Evolutionary conservation across 2,888 invertebrate genomes (phyloP), one percentile per base, ranked within the genome.

Genomic region (Glaucopsyche alexis): DNA sequence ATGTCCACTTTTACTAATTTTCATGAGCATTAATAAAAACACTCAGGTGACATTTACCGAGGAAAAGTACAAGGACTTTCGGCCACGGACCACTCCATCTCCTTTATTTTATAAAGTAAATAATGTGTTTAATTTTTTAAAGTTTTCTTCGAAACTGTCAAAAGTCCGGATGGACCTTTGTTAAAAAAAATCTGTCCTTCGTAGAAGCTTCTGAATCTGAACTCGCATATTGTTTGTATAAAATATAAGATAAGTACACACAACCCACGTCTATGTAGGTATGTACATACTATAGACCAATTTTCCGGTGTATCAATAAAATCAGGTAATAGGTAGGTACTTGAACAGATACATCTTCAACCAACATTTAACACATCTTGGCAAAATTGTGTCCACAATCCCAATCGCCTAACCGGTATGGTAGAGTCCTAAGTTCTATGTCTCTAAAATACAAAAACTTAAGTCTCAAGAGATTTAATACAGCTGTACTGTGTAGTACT

Each of bases 151-250:
- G 66, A 71, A 71, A 38, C 64, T 47, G 47, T 19, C 45, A 60
- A 50, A 50, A 13, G 50, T 60, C 16, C 40, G 66, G 38, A 13
- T 19, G 50, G 38, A 73, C 79, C 78, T 76, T 79, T 81, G 76
- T 82, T 81, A 81, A 78, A 83, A 78, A 83, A 81, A 81, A 13
- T 79, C 79, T 74, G 84, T 81, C 86, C 87, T 81, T 91, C 90
- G 80, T 66, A 82, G 90, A 91, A 91, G 89, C 90, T 91, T 90
- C 90, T 85, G 89, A 84, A 66, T 66, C 72, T 72, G 72, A 72
- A 69, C 72, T 64, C 50, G 64, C 50, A 71, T 71, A 52, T 65
- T 75, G 75, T 75, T 76, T 77, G 72, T 67, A 71, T 65, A 75
- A 76, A 72, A 74, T 64, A 72, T 77, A 76, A 75, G 73, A 71